phyloP scores from a whole-genome alignment of 2,797 vertebrate genomes.

The Caiman crocodilus region DNA sequence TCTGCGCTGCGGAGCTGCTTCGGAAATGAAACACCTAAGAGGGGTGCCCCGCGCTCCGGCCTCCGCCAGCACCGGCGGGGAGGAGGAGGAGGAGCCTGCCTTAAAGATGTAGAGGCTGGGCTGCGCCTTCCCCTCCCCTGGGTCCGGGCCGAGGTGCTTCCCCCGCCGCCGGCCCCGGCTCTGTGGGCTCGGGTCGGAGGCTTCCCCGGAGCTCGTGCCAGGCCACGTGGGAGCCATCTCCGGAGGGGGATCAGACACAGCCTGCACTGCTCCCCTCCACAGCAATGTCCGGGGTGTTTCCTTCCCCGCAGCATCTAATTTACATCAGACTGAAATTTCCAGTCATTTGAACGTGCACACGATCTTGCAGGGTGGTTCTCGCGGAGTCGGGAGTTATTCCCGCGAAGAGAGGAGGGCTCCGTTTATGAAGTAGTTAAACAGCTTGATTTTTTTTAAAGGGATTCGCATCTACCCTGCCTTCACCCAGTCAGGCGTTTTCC shows the following conservation, averaged over 20 bases:
- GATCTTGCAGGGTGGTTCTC: too few relatives aligned
- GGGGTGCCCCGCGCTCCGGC: background rate
- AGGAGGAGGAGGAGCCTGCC: slow-evolving; percentile 80
- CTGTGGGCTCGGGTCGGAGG: background rate
- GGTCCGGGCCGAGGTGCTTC: too few relatives aligned
- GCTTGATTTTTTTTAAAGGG: background rate
- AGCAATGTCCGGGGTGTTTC: background rate
- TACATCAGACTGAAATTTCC: too few relatives aligned
- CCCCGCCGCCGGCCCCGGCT: too few relatives aligned
- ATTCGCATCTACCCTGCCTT: too few relatives aligned
- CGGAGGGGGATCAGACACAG: too few relatives aligned
- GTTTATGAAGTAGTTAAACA: background rate
- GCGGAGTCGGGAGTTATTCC: background rate
- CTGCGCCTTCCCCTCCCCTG: background rate
- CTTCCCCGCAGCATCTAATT: background rate
- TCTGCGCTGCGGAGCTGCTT: background rate
- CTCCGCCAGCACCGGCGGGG: slow-evolving; percentile 3
- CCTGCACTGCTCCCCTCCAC: background rate
- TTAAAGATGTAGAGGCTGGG: slow-evolving; percentile 60
- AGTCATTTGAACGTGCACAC: too few relatives aligned
- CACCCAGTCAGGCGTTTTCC: slow-evolving; percentile 20
- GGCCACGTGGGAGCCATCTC: too few relatives aligned
- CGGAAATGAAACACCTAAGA: slow-evolving; percentile 73
- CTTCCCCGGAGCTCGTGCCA: too few relatives aligned
- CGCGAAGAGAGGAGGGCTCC: background rate